Base-by-base conservation (phyloP, 2,797 vertebrate genomes). In the Sebastes melanostomus region DNA sequence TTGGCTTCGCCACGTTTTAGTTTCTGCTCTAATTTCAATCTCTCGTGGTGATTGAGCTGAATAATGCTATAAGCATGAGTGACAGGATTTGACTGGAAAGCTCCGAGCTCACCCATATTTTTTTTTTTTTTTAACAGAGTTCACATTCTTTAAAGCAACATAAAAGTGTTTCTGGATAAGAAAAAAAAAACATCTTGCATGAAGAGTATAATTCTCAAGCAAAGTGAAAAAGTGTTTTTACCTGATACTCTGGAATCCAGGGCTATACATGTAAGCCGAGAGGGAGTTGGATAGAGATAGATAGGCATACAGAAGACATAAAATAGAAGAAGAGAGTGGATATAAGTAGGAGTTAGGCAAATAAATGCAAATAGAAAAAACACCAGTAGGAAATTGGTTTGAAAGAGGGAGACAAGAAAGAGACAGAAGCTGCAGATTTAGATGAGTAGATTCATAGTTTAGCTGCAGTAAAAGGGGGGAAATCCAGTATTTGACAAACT, bases 171-270 rank as follows among this genome's bases (percentile, higher is more conserved):
- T 83, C 29, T 71, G 82, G 74, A 87, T 82, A 38, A 81, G 24
- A 79, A 55, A 55, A 72, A 38, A 76, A 73, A 68, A 34, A 69
- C 24, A 83, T 71, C 72, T 54, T 79, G 24, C 11, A 61, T 32
- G 60, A 70, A 60, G 67, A 63, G 71, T 56, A 68, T 70, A 71
- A 82, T 80, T 87, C 75, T 84, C 70, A 85, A 83, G 88, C 72
- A 88, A 85, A 85, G 72, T 67, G 81, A 82, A 85, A 90, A 90
- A 96, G 94, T 97, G 96, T 96, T 95, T 97, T 97, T 95, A 95
- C 94, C 94, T 95, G 96, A 98, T 94, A 97, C 96, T 98, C 98
- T 96, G 96, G 97, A 97, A 96, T 95, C 94, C 93, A 96, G 92
- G 84, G 95, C 92, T 93, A 91, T 91, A 95, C 94, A 96, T 95